These are phyloP conservation scores for Streptopelia turtur DNA, from an alignment of 2,797 vertebrate species.

Conservation along the genomic window DNA sequence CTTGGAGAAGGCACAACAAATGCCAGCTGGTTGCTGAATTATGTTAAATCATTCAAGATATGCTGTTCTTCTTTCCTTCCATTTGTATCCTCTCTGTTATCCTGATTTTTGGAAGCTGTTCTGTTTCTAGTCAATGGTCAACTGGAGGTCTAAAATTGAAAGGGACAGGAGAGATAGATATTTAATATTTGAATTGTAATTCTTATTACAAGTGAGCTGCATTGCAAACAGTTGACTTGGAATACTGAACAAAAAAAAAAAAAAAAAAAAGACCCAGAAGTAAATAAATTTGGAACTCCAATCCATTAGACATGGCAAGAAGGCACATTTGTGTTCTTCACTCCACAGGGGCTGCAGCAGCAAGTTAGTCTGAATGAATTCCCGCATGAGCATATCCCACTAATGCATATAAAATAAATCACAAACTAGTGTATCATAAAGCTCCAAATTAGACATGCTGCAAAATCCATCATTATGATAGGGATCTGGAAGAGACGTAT, in stretches of 20 bases:
- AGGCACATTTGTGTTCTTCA: background rate
- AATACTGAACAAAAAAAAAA: background rate
- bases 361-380: background rate
- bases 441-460: background rate
- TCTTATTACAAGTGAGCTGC: background rate
- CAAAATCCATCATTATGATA: background rate
- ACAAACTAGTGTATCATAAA: background rate
- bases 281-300: background rate
- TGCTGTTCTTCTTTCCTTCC: background rate
- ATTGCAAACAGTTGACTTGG: background rate
- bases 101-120: background rate
- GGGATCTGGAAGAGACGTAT: background rate
- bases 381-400: background rate
- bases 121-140: background rate
- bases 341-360: background rate
- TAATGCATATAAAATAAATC: background rate
- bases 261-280: background rate
- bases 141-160: background rate
- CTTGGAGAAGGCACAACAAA: background rate
- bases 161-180: background rate
- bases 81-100: background rate
- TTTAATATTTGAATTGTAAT: background rate
- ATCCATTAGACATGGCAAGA: background rate
- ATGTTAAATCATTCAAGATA: background rate
- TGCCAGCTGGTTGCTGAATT: background rate